Conservation (phyloP, 2,888 invertebrate genomes). For the Netelia virgata region DNA sequence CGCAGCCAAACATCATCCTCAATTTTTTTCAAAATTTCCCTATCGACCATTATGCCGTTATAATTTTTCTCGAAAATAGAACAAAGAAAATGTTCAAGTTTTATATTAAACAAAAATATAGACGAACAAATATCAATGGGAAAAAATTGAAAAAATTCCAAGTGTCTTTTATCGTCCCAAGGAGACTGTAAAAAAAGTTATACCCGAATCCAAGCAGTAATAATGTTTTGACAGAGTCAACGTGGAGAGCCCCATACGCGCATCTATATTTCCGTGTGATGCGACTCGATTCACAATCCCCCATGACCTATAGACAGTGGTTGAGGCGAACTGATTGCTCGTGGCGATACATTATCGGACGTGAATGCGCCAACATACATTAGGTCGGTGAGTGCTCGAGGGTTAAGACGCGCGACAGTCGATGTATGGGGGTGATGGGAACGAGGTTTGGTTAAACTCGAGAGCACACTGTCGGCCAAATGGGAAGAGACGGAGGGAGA, state of each 20-base stretch:
- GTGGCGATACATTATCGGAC: constrained; percentile 69
- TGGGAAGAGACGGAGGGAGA: constrained; percentile 13
- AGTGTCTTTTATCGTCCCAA: no score
- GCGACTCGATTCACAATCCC: constrained; percentile 47
- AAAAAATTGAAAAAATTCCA: no score
- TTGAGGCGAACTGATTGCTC: constrained; percentile 61
- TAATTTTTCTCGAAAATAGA: no score
- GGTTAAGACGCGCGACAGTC: constrained; percentile 38
- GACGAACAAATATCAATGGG: no score
- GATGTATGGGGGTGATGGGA: constrained; percentile 4
- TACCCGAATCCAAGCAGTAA: no score
- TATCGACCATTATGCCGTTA: no score
- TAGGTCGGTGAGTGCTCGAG: constrained; percentile 39
- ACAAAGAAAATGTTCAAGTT: no score
- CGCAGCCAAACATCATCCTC: no score
- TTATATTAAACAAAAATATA: no score
- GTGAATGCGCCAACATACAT: constrained; percentile 65
- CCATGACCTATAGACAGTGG: constrained; percentile 45
- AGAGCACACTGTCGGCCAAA: constrained; percentile 3
- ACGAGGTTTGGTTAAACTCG: constrained; percentile 35
- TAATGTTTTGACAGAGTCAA: no score
- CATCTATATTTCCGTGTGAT: not conserved
- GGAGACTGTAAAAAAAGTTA: no score
- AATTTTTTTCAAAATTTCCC: no score
- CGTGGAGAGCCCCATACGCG: not conserved